These are phyloP conservation scores for Serinus canaria DNA, from an alignment of 2,113 vertebrate species.

Conservation along the genomic window DNA sequence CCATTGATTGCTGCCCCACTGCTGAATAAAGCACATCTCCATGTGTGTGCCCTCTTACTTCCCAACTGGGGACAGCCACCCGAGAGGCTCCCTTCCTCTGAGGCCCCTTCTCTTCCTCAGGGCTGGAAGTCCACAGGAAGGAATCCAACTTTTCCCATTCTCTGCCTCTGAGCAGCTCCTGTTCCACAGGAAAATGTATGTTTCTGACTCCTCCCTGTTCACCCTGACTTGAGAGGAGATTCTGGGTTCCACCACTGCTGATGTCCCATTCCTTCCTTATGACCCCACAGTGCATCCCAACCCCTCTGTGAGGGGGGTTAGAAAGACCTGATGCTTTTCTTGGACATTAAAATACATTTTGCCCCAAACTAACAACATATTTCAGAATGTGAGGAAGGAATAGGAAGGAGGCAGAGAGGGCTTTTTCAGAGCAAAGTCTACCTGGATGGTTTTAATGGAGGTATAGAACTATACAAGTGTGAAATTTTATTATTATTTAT, in stretches of 20 bases:
- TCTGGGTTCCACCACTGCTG: not conserved
- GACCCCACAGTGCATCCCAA: accelerated
- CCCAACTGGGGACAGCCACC: not conserved
- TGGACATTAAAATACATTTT: not conserved
- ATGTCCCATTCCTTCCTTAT: not conserved
- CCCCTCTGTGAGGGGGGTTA: accelerated
- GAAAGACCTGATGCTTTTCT: not conserved
- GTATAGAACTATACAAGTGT: not conserved
- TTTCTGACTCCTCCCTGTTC: not conserved
- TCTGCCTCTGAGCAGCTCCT: not conserved
- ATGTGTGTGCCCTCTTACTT: not conserved
- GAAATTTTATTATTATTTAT: slow-evolving; percentile 12
- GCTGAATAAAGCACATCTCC: not conserved
- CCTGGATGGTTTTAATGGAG: not conserved
- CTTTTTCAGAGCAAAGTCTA: not conserved
- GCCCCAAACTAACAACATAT: accelerated
- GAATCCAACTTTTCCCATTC: accelerated
- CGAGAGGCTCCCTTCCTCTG: accelerated
- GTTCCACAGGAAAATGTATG: not conserved
- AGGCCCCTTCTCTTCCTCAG: not conserved
- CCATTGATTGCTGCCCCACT: not conserved
- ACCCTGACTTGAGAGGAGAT: not conserved
- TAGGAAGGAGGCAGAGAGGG: not conserved
- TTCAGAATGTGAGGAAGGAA: not conserved
- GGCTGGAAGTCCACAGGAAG: not conserved